Base-by-base conservation (phyloP, 2,888 invertebrate species). In the Mesochorus sp. region DNA sequence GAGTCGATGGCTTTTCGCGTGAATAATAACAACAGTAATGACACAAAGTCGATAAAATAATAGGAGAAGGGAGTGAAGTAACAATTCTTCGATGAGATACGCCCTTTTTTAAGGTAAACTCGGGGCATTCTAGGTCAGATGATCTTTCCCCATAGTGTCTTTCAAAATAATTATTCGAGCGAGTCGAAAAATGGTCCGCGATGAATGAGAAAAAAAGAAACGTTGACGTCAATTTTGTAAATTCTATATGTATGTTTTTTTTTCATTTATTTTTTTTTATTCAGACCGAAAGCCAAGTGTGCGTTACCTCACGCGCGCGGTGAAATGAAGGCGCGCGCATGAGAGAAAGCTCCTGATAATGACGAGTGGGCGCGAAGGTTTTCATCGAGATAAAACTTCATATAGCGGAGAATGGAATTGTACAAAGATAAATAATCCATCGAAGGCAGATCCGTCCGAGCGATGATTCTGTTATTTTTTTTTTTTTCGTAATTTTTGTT, bases 301-400 rank as follows among this genome's bases (percentile, higher is more conserved):
- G 67, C 61, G 68, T 75, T 26, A 47, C 67, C 37, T 53, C 75
- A 53, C 55, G 47, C 61, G 53, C 12, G 31, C 61, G 79, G 80
- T 74, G 80, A 80, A 80, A 80, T 79, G 80, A 80, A 76, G 76
- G 79, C 79, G 57, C n/a, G n/a, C n/a, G n/a, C n/a, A n/a, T n/a
- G 79, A 80, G 80, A 79, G 80, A 80, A 80, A 80, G 80, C 80
- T 80, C 75, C 76, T 78, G 79, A 80, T 80, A 80, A 80, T 80
- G 80, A 80, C 79, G 79, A 79, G 79, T 79, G 76, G 80, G 76
- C 76, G 66, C 75, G 80, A 80, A 78, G 78, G 64, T 78, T 78
- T 59, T 59, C 34, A 49, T 67, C 73, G 53, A 68, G 76, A 73
- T 73, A 53, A 68, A 62, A n/a, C n/a, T n/a, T n/a, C 71, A 47